A percentile compares a stretch with the other conserved stretches of the same genome.
Evolutionary conservation across 2,888 invertebrate genomes (phyloP).

Genomic region (Xestia ashworthii): DNA sequence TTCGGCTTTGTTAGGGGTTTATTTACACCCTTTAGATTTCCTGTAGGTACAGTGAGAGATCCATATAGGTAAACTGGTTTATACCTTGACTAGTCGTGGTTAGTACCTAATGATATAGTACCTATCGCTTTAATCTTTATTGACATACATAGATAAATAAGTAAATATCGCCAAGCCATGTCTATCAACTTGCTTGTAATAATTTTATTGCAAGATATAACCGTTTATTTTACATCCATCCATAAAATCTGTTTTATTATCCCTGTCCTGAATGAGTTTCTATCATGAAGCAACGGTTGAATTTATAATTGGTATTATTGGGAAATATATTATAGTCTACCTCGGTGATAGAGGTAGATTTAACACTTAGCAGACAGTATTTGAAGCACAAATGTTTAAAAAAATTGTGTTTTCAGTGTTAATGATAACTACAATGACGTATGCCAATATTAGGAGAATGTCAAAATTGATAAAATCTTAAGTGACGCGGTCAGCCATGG

Average conservation of each 20-base stretch:
- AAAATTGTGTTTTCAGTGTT: background rate
- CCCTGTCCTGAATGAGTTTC: background rate
- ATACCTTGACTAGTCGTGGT: too few species aligned
- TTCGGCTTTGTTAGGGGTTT: too few species aligned
- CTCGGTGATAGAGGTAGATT: background rate
- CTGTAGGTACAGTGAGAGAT: too few species aligned
- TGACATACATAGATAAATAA: background rate
- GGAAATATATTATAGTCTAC: background rate
- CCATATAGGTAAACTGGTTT: too few species aligned
- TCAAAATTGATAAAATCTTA: background rate
- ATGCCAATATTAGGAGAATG: too few species aligned
- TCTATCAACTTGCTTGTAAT: background rate
- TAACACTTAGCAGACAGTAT: background rate
- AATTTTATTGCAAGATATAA: slow-evolving; percentile 13
- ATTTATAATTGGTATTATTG: slow-evolving; percentile 12
- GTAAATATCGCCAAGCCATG: slow-evolving; percentile 13
- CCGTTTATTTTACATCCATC: slow-evolving; percentile 16
- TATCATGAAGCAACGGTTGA: slow-evolving; percentile 22
- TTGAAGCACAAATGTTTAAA: background rate
- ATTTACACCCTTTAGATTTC: too few species aligned
- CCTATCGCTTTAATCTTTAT: background rate
- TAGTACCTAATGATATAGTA: background rate
- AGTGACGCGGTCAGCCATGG: background rate
- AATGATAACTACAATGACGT: too few species aligned
- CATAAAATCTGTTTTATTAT: slow-evolving; percentile 27